Evolutionary conservation across 2,113 vertebrate genomes (phyloP).

Genomic region (Rana temporaria): DNA sequence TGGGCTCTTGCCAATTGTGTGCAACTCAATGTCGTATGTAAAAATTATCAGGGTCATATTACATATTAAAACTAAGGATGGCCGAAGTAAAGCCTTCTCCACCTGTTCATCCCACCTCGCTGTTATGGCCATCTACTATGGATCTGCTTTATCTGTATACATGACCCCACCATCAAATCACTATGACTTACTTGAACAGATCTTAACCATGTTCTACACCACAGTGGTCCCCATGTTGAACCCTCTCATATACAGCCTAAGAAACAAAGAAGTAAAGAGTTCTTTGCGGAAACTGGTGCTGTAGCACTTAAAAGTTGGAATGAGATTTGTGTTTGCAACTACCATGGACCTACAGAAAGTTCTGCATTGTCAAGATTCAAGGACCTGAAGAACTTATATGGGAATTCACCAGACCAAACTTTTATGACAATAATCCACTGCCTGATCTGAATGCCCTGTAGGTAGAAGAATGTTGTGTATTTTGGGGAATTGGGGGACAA

Average conservation of each 20-base stretch:
- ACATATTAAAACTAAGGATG: constrained; percentile 54
- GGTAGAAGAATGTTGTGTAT: too few species aligned
- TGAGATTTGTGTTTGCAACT: too few species aligned
- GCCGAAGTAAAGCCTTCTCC: constrained; percentile 58
- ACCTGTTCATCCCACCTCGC: constrained; percentile 63
- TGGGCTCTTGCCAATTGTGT: constrained; percentile 44
- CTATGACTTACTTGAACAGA: neutral
- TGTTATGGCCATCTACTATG: constrained; percentile 61
- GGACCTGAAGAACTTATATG: too few species aligned
- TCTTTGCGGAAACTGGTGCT: neutral
- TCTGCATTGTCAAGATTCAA: too few species aligned
- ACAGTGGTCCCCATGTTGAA: constrained; percentile 24
- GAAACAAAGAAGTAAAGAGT: constrained; percentile 1
- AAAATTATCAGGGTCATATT: constrained; percentile 55
- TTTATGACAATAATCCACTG: too few species aligned
- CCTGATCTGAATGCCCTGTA: too few species aligned
- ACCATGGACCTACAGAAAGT: too few species aligned
- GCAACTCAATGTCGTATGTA: constrained; percentile 54
- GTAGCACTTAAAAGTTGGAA: too few species aligned
- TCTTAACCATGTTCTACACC: constrained; percentile 7
- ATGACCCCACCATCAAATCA: constrained; percentile 39
- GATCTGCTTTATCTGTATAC: constrained; percentile 56
- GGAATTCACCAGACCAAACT: too few species aligned
- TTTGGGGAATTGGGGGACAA: too few species aligned
- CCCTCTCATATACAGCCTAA: constrained; percentile 10